Evolutionary conservation across 2,888 invertebrate genomes (phyloP).

Genomic region (Mantis religiosa): DNA sequence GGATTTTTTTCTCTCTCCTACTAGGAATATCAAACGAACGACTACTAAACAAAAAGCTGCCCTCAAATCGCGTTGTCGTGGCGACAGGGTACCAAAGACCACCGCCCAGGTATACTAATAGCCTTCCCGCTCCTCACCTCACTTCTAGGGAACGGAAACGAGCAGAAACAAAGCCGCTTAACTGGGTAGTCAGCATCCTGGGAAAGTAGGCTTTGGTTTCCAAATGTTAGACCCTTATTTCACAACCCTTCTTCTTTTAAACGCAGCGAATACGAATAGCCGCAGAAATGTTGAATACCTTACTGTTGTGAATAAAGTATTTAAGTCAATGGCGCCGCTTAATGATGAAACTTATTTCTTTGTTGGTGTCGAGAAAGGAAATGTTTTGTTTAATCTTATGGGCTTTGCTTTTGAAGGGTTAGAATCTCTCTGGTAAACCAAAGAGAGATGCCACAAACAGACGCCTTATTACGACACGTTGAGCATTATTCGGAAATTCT

Average conservation of each 20-base stretch:
- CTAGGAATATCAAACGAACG: slow-evolving; percentile 14
- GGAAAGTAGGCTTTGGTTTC: background rate
- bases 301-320: background rate
- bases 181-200: background rate
- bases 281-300: background rate
- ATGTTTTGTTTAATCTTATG: background rate
- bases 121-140: slow-evolving; percentile 7
- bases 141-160: background rate
- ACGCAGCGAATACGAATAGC: background rate
- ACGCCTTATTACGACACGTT: background rate
- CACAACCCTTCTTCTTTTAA: background rate
- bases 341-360: background rate
- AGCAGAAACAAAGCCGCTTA: slow-evolving; percentile 14
- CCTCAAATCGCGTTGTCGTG: slow-evolving; percentile 21
- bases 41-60: slow-evolving; percentile 9
- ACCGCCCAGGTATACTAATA: slow-evolving; percentile 13
- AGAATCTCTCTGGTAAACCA: background rate
- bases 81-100: slow-evolving; percentile 9
- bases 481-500: background rate
- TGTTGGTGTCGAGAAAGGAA: background rate
- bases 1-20: slow-evolving; percentile 7
- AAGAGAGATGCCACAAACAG: background rate
- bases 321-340: background rate
- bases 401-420: background rate
- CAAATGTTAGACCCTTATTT: background rate